A percentile compares a stretch with the other conserved stretches of the same genome.
Evolutionary conservation across 2,888 invertebrate species (phyloP).

Genomic region (Pogonocherus hispidulus): DNA sequence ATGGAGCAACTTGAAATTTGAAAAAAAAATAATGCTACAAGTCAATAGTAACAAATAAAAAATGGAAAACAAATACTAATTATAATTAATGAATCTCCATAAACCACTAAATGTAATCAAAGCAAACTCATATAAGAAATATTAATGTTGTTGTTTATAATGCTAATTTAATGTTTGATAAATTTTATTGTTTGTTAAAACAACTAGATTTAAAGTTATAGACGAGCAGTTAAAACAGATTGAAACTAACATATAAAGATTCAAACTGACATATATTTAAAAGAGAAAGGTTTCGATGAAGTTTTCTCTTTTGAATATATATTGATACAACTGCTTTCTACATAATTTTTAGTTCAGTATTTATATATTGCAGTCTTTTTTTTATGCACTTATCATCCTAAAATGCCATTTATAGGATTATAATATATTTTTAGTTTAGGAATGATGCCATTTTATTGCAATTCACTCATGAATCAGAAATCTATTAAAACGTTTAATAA

Average conservation of each 20-base stretch:
- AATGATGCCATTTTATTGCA: constrained; percentile 39
- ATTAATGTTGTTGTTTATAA: constrained; percentile 18
- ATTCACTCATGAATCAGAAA: constrained; percentile 24
- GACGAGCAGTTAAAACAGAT: constrained; percentile 22
- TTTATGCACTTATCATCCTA: constrained; percentile 14
- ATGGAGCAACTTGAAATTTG: too few relatives aligned
- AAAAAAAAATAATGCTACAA: too few relatives aligned
- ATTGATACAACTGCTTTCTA: constrained; percentile 26
- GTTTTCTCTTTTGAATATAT: too few relatives aligned
- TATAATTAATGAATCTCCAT: neutral
- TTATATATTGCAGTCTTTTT: constrained; percentile 14
- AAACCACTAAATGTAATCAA: neutral
- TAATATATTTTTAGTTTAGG: constrained; percentile 30
- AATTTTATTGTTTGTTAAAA: constrained; percentile 39
- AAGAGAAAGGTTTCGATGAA: too few relatives aligned
- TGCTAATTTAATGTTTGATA: constrained; percentile 18
- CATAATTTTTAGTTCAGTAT: constrained; percentile 30
- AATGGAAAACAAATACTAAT: too few relatives aligned
- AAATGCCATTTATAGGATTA: constrained; percentile 5
- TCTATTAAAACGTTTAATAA: constrained; percentile 40
- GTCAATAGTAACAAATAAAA: too few relatives aligned
- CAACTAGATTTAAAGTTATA: constrained; percentile 29
- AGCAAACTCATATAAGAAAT: constrained; percentile 31
- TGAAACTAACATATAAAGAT: too few relatives aligned
- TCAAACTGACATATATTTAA: too few relatives aligned